These are phyloP conservation scores for Menidia beryllina DNA, from an alignment of 2,113 vertebrate genomes.

Conservation along the genomic window DNA sequence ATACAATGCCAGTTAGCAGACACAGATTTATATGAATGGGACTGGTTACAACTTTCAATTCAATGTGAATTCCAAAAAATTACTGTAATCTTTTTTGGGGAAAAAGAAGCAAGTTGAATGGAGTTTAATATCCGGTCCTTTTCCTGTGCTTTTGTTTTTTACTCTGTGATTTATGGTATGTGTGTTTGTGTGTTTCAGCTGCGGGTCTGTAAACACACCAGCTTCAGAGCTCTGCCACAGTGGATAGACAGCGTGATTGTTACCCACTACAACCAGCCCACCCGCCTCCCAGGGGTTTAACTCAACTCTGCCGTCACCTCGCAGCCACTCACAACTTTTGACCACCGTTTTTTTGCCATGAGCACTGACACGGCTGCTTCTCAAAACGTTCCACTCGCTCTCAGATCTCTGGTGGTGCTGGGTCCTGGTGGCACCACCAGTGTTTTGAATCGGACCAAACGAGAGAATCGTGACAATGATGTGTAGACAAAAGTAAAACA, in stretches of 20 bases:
- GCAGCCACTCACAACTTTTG: neutral
- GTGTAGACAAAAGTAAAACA: neutral
- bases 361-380: constrained; percentile 14
- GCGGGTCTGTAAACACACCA: constrained; percentile 18
- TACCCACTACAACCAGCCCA: constrained; percentile 1
- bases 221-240: constrained; percentile 21
- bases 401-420: neutral
- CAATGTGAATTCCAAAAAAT: too few species aligned
- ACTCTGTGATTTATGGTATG: neutral
- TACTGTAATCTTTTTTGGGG: too few species aligned
- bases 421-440: too few species aligned
- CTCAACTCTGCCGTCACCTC: neutral
- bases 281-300: constrained; percentile 3
- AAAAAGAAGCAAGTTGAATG: neutral
- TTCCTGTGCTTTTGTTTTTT: neutral
- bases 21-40: neutral
- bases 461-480: neutral
- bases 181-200: constrained; percentile 13
- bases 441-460: neutral
- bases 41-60: neutral
- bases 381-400: neutral
- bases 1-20: too few species aligned
- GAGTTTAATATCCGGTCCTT: neutral
- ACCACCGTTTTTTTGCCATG: constrained; percentile 6
- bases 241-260: constrained; percentile 13